These are phyloP conservation scores for Polymixis lichenea DNA, from an alignment of 2,888 invertebrate species.

Conservation along the genomic window DNA sequence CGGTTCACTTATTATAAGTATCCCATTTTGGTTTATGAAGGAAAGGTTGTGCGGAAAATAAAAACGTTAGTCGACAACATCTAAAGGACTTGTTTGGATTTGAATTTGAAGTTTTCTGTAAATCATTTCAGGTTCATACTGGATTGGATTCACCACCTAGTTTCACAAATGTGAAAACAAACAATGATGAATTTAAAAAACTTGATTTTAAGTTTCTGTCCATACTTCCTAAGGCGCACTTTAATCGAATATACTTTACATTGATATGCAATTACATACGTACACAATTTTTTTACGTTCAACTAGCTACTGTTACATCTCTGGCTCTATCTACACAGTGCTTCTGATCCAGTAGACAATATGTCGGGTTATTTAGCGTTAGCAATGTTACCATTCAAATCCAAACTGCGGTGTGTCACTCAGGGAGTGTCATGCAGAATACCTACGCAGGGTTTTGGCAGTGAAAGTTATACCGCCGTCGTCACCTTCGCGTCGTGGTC, in stretches of 20 bases:
- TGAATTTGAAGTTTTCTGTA: slow-evolving; percentile 66
- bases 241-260: slow-evolving; percentile 9
- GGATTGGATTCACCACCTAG: slow-evolving; percentile 50
- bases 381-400: slow-evolving; percentile 77
- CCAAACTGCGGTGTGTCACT: slow-evolving; percentile 78
- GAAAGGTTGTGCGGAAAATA: slow-evolving; percentile 74
- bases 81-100: slow-evolving; percentile 78
- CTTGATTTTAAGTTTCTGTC: not conserved
- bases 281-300: slow-evolving; percentile 12
- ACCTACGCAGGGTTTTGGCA: slow-evolving; percentile 96
- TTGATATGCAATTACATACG: slow-evolving; percentile 14
- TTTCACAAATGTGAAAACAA: not conserved
- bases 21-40: slow-evolving; percentile 67
- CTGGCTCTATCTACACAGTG: slow-evolving; percentile 57
- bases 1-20: slow-evolving; percentile 64
- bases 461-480: slow-evolving; percentile 97
- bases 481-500: slow-evolving; percentile 91
- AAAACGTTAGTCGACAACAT: slow-evolving; percentile 76
- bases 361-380: slow-evolving; percentile 43
- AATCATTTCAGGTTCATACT: slow-evolving; percentile 22
- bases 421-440: slow-evolving; percentile 85
- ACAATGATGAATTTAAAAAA: not conserved
- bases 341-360: slow-evolving; percentile 50
- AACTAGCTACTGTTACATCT: slow-evolving; percentile 31
- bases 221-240: not conserved